Conservation (phyloP, 2,113 vertebrate genomes). For the Istiophorus platypterus region DNA sequence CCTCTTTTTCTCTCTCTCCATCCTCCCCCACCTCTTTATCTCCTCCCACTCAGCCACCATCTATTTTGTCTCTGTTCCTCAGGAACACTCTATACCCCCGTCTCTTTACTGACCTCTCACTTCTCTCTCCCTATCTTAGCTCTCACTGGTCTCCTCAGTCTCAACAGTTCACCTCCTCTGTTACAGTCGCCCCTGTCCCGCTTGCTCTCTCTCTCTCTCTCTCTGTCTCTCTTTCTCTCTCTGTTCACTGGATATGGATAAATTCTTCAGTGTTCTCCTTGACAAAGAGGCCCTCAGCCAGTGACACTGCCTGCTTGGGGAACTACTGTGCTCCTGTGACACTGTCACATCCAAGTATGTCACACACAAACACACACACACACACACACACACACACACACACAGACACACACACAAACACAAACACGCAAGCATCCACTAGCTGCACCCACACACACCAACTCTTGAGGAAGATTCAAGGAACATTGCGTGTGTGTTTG, state of each 20-base stretch:
- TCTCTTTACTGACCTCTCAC: slow-evolving; percentile 68
- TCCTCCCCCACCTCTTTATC: slow-evolving; percentile 28
- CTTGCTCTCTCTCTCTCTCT: background rate
- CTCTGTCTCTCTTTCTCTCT: background rate
- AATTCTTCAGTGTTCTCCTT: slow-evolving; percentile 75
- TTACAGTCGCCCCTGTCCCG: background rate
- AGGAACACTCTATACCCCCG: slow-evolving; percentile 62
- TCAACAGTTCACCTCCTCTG: slow-evolving; percentile 57
- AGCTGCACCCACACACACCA: background rate
- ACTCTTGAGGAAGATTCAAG: slow-evolving; percentile 59
- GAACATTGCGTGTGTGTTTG: slow-evolving; percentile 9
- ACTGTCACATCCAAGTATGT: slow-evolving; percentile 73
- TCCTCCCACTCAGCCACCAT: slow-evolving; percentile 48
- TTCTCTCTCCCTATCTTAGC: slow-evolving; percentile 52
- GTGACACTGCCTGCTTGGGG: slow-evolving; percentile 74
- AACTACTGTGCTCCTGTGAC: slow-evolving; percentile 66
- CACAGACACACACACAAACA: slow-evolving; percentile 42
- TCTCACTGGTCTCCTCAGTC: slow-evolving; percentile 64
- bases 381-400: slow-evolving; percentile 15
- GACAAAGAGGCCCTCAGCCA: slow-evolving; percentile 77
- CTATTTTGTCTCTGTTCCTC: slow-evolving; percentile 54
- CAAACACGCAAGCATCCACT: slow-evolving; percentile 9
- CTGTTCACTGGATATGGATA: slow-evolving; percentile 68
- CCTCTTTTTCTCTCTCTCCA: background rate
- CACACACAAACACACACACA: slow-evolving; percentile 50